Evolutionary conservation across 1,140 invertebrate genomes (phyloP).

Genomic region (Helicoverpa zea): DNA sequence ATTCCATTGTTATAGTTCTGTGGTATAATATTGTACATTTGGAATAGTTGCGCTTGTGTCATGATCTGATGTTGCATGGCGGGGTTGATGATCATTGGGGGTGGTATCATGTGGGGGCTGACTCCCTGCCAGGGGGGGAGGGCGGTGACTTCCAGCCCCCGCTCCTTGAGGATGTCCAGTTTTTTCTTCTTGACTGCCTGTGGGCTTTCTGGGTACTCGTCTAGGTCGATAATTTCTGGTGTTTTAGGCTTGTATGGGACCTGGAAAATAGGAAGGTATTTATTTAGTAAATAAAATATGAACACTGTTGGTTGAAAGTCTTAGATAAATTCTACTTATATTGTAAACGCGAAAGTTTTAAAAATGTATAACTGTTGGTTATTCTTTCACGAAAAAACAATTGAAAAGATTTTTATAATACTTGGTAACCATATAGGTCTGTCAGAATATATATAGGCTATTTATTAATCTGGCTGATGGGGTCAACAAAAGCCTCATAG

Average conservation of each 20-base stretch:
- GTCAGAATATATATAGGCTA: no score
- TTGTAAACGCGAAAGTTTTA: no score
- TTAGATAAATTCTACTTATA: no score
- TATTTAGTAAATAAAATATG: not conserved
- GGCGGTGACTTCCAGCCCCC: slow-evolving; percentile 91
- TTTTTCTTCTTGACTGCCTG: slow-evolving; percentile 89
- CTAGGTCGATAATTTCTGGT: slow-evolving; percentile 89
- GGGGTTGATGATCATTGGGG: slow-evolving; percentile 70
- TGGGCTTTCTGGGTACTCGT: slow-evolving; percentile 84
- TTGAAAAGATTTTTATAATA: no score
- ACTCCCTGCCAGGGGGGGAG: slow-evolving; percentile 76
- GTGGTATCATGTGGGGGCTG: slow-evolving; percentile 56
- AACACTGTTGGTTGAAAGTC: no score
- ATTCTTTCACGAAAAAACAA: no score
- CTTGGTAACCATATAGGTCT: no score
- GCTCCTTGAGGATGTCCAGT: slow-evolving; percentile 91
- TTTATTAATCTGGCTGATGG: no score
- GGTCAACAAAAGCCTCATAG: no score
- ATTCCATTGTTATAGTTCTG: slow-evolving; percentile 66
- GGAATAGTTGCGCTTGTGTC: slow-evolving; percentile 85
- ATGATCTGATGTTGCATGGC: slow-evolving; percentile 85
- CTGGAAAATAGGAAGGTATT: slow-evolving; percentile 58
- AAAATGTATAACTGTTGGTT: no score
- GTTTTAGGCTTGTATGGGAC: slow-evolving; percentile 87
- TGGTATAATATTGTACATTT: slow-evolving; percentile 84